Base-by-base conservation (phyloP, 2,797 vertebrate genomes). In the Mionectes olivaceus region DNA sequence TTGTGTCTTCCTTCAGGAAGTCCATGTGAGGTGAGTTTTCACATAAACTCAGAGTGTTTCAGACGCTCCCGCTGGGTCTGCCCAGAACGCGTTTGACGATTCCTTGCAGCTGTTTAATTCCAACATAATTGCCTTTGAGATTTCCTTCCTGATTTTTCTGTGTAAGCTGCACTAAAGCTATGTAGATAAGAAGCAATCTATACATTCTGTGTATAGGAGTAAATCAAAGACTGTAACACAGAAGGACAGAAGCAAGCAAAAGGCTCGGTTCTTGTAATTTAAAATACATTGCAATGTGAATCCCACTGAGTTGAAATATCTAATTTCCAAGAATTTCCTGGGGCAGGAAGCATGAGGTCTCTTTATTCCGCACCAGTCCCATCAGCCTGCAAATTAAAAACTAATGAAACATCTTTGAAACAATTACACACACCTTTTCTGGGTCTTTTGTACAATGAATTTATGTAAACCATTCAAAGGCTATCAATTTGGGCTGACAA, bases 241-340 rank as follows among this genome's bases (percentile, higher is more conserved):
- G 89, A 92, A 83, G 93, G 92, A 91, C 73, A 83, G 68, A 76
- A 81, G 69, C 69, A 73, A 94, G 92, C 43, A 56, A 89, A 92
- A 83, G 37, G 46, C 73, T 83, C n/a, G 1, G 39, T 69, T 85
- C 57, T 78, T 88, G 61, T 83, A 83, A 96, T 92, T 96, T 87
- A 88, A 92, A 95, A 95, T 88, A 90, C 91, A 95, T 97, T 97
- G 68, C 92, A 75, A 27, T 74, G 63, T 90, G 96, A 93, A 84
- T 87, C 91, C 89, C 87, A 96, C 81, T 70, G 90, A 95, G 95
- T 57, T 90, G 80, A 95, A 96, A 95, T 84, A 84, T 9, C 78
- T 87, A 21, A 35, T 95, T 97, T 97, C 88, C 84, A 90, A 84
- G 81, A 92, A 91, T 95, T 89, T 83, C 65, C 92, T 96, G 71